These are phyloP conservation scores for Alligator sinensis DNA, from an alignment of 2,113 vertebrate species.

Conservation along the genomic window DNA sequence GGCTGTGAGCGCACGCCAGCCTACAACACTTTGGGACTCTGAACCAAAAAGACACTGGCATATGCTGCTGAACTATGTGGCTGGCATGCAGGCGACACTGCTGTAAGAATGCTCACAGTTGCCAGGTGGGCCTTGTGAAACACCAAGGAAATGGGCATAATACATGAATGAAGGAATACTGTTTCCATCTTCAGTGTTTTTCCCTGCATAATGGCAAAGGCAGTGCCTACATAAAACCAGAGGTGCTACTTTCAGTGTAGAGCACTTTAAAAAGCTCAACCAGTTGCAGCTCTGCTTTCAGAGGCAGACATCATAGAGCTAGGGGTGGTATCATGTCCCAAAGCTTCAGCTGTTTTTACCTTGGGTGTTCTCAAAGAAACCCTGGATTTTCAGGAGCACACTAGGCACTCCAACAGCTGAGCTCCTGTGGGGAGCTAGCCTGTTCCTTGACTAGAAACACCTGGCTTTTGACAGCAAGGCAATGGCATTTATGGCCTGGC, in stretches of 20 bases:
- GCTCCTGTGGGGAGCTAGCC: slow-evolving; percentile 46
- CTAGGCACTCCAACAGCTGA: slow-evolving; percentile 50
- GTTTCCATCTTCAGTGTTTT: neutral
- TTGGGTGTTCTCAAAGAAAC: slow-evolving; percentile 27
- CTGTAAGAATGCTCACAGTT: neutral
- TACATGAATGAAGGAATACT: neutral
- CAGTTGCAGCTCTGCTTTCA: slow-evolving; percentile 30
- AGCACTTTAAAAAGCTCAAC: slow-evolving; percentile 34
- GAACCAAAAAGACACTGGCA: slow-evolving; percentile 1
- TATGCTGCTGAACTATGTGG: neutral
- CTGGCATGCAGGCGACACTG: neutral
- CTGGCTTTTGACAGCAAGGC: neutral
- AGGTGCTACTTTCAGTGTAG: slow-evolving; percentile 24
- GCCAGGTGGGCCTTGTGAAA: neutral
- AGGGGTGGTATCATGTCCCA: slow-evolving; percentile 29
- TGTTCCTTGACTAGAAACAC: slow-evolving; percentile 4
- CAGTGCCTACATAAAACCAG: neutral
- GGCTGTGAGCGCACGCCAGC: neutral
- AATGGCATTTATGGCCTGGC: slow-evolving; percentile 66
- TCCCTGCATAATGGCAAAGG: neutral
- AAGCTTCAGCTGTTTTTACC: slow-evolving; percentile 56
- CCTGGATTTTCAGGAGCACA: neutral
- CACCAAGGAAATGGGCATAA: neutral
- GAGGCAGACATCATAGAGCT: neutral
- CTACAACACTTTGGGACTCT: neutral